These are phyloP conservation scores for Rhagonycha lutea DNA, from an alignment of 2,888 invertebrate species.

Conservation along the genomic window DNA sequence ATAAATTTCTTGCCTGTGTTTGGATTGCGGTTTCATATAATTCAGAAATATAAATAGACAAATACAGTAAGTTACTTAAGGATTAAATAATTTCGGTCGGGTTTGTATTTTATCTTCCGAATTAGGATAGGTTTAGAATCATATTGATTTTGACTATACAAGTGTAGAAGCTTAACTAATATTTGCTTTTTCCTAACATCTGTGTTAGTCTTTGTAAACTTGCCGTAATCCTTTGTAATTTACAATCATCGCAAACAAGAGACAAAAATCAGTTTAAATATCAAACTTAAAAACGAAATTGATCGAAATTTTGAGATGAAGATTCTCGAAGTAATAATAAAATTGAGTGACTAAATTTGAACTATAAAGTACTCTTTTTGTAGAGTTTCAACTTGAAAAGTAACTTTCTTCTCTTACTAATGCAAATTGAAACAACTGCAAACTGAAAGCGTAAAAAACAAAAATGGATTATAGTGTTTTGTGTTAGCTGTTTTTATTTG, in stretches of 20 bases:
- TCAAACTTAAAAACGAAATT: neutral
- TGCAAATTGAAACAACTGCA: constrained; percentile 41
- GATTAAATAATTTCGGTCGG: constrained; percentile 13
- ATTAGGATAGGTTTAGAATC: constrained; percentile 23
- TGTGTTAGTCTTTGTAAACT: constrained; percentile 24
- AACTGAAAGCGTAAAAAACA: constrained; percentile 36
- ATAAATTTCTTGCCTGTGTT: neutral
- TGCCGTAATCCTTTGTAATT: constrained; percentile 15
- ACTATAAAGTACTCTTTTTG: neutral
- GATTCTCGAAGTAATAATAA: neutral
- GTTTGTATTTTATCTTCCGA: constrained; percentile 14
- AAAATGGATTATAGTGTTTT: constrained; percentile 35
- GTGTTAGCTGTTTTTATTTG: constrained; percentile 42
- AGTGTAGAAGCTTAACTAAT: constrained; percentile 33
- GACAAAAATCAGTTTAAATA: neutral
- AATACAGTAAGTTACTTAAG: constrained; percentile 17
- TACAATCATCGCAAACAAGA: neutral
- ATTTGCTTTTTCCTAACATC: constrained; percentile 38
- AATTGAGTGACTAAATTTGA: neutral
- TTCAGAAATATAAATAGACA: constrained; percentile 10
- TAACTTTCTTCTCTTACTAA: constrained; percentile 40
- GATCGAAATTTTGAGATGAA: neutral
- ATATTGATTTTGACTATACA: constrained; percentile 33
- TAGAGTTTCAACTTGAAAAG: constrained; percentile 23
- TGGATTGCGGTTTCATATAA: neutral